These are phyloP conservation scores for Thymelicus sylvestris DNA, from an alignment of 2,888 invertebrate genomes.

Conservation along the genomic window DNA sequence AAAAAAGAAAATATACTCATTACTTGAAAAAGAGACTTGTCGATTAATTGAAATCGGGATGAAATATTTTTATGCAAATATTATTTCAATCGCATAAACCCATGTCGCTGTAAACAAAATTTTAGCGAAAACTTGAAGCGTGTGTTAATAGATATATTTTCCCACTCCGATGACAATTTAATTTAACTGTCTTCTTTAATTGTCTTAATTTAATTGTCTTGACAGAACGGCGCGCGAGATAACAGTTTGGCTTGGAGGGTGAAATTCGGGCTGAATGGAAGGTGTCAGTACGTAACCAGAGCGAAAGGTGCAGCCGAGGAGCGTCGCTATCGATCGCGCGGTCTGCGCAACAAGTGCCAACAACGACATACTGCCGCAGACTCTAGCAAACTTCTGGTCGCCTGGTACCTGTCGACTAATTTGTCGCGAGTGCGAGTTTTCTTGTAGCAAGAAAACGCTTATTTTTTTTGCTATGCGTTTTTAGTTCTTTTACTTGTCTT, in stretches of 20 bases:
- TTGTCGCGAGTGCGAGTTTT: too few species aligned
- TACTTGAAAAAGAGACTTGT: too few species aligned
- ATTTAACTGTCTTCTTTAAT: neutral
- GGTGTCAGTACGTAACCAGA: slow-evolving; percentile 43
- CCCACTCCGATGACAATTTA: neutral
- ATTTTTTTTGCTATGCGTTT: too few species aligned
- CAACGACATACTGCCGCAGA: slow-evolving; percentile 38
- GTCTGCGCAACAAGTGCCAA: slow-evolving; percentile 78
- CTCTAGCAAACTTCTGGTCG: slow-evolving; percentile 13
- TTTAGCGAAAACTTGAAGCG: neutral
- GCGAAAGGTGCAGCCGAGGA: slow-evolving; percentile 48
- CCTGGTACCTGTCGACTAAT: slow-evolving; percentile 1
- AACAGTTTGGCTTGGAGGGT: slow-evolving; percentile 37
- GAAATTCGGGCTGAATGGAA: slow-evolving; percentile 51
- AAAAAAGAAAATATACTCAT: too few species aligned
- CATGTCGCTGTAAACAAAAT: too few species aligned
- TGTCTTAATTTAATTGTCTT: neutral
- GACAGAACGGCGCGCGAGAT: neutral
- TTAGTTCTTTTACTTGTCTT: too few species aligned
- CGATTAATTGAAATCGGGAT: too few species aligned
- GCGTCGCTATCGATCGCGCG: slow-evolving; percentile 66
- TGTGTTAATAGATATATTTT: slow-evolving; percentile 1
- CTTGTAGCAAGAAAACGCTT: too few species aligned
- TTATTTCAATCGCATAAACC: too few species aligned
- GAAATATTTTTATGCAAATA: too few species aligned